phyloP scores from a whole-genome alignment of 2,888 invertebrate genomes.

The Rhaphigaster nebulosa region DNA sequence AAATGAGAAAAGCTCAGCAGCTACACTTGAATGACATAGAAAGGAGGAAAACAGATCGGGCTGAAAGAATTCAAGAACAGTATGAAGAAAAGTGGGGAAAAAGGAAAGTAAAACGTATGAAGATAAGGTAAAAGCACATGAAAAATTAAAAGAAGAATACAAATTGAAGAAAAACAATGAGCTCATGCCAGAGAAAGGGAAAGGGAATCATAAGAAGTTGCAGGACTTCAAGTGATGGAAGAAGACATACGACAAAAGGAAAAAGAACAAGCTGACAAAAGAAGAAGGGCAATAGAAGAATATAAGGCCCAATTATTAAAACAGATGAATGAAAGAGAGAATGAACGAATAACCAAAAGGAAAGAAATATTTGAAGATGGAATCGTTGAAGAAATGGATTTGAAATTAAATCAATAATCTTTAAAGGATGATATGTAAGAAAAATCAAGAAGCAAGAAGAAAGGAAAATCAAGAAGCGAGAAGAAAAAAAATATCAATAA shows the following conservation, averaged over 20 bases:
- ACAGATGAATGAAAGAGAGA: slow-evolving; percentile 77
- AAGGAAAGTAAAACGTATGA: too few relatives aligned
- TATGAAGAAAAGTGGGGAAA: too few relatives aligned
- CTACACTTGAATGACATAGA: slow-evolving; percentile 72
- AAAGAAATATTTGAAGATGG: slow-evolving; percentile 79
- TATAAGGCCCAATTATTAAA: slow-evolving; percentile 77
- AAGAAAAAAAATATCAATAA: too few relatives aligned
- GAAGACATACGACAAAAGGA: slow-evolving; percentile 60
- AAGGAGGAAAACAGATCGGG: slow-evolving; percentile 72
- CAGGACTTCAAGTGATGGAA: slow-evolving; percentile 60
- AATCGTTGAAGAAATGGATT: slow-evolving; percentile 75
- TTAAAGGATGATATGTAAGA: slow-evolving; percentile 72
- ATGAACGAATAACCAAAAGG: too few relatives aligned
- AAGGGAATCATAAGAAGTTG: slow-evolving; percentile 62
- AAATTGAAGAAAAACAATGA: slow-evolving; percentile 67
- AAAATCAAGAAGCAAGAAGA: too few relatives aligned
- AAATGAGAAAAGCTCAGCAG: slow-evolving; percentile 72
- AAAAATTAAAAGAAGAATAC: slow-evolving; percentile 72
- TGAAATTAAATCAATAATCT: slow-evolving; percentile 72
- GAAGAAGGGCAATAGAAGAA: slow-evolving; percentile 66
- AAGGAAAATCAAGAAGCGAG: too few relatives aligned
- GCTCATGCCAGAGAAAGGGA: slow-evolving; percentile 61
- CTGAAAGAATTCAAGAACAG: too few relatives aligned
- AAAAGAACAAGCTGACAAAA: slow-evolving; percentile 61
- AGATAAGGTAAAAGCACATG: slow-evolving; percentile 73